Base-by-base conservation (phyloP, 2,113 vertebrate species). In the Orycteropus afer region DNA sequence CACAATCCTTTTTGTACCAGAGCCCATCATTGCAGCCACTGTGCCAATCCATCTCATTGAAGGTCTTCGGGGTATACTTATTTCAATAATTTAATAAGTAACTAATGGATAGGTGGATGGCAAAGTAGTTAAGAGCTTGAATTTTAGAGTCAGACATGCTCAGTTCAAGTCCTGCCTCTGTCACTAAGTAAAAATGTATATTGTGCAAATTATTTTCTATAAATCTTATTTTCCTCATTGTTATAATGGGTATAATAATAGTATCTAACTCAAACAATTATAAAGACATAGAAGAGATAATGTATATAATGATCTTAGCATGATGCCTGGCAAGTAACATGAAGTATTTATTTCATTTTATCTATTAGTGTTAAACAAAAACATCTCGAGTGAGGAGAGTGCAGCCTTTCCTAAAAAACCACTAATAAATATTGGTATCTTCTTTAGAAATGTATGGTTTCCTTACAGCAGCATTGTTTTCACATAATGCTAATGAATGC, bases 371-470 rank as follows among this genome's bases (percentile, higher is more conserved):
- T 88, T 45, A 86, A 89, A 53, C 18, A 89, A 92, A 15, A 49
- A 80, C 78, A 6, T 80, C 4, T 17, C 53, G 42, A 22, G 87
- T 65, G 25, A 90, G 10, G 12, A 89, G 3, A 77, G 37, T 53
- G 13, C 20, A 82, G 15, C 74, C 15, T 61, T 63, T 95, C 45
- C n/a, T 82, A 92, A 90, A 59, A 93, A 93, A 23, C n/a, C 79
- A 29, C 37, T 82, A 59, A 83, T 32, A 82, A 92, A 65, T 40
- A 82, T 22, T 93, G 90, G 6, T 29, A 82, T 90, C 18, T 91
- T 80, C 40, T 37, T 92, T 88, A 65, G 74, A 93, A 96, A 95
- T 71, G 59, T 74, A 95, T 79, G 45, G 74, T 90, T 96, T 93
- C 63, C 79, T 92, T 93, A 86, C 0, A 76, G 78, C 23, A 80